Percentiles rank a stretch among this genome's conserved stretches.
These are phyloP conservation scores for Seira ritae DNA, from an alignment of 2,888 invertebrate genomes.

Conservation along the genomic window DNA sequence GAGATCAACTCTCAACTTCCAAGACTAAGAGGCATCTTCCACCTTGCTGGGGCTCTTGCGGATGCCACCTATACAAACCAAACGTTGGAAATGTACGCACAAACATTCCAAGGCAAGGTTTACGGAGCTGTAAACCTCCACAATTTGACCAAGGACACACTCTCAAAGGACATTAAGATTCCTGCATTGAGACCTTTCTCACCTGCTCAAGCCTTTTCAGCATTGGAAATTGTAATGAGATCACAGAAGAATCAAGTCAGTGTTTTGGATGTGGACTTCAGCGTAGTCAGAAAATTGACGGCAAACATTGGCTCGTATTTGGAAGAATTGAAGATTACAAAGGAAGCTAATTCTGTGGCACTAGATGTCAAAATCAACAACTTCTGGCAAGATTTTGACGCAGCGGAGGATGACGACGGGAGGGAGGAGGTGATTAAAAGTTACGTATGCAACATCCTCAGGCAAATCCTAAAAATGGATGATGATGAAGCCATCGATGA, in stretches of 20 bases:
- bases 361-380: slow-evolving; percentile 46
- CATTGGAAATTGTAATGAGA: slow-evolving; percentile 47
- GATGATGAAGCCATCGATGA: slow-evolving; percentile 59
- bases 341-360: slow-evolving; percentile 28
- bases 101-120: slow-evolving; percentile 58
- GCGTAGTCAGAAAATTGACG: slow-evolving; percentile 29
- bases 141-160: slow-evolving; percentile 41
- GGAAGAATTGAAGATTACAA: slow-evolving; percentile 55
- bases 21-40: slow-evolving; percentile 55
- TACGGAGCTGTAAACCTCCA: slow-evolving; percentile 62
- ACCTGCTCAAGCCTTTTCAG: slow-evolving; percentile 43
- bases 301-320: slow-evolving; percentile 50
- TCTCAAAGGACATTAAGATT: slow-evolving; percentile 51
- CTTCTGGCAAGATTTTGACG: slow-evolving; percentile 48
- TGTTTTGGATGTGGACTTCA: slow-evolving; percentile 50
- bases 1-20: slow-evolving; percentile 49
- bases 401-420: slow-evolving; percentile 25
- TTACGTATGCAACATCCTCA: slow-evolving; percentile 45
- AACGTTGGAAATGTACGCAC: slow-evolving; percentile 51
- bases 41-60: slow-evolving; percentile 54
- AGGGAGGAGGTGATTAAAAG: slow-evolving; percentile 38
- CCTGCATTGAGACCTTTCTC: slow-evolving; percentile 57
- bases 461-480: slow-evolving; percentile 61
- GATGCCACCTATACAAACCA: slow-evolving; percentile 58
- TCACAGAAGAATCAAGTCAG: slow-evolving; percentile 48